phyloP scores from a whole-genome alignment of 2,888 invertebrate genomes.

The Pseudococcus jackbeardsleyi region DNA sequence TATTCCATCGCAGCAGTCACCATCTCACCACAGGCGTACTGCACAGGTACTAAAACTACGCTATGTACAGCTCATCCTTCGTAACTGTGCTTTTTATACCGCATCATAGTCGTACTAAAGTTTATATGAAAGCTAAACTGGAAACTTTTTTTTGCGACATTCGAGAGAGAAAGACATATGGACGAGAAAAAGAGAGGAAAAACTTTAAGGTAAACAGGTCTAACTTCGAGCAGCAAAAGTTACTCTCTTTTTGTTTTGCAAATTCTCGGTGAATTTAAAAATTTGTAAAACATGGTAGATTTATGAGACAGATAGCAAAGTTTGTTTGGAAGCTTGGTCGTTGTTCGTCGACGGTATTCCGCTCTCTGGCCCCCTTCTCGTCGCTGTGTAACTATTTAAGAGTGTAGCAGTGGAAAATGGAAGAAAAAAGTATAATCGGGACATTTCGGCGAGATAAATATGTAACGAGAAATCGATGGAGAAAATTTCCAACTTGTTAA shows the following conservation, averaged over 20 bases:
- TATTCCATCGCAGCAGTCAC: too few relatives aligned
- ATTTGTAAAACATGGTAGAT: constrained; percentile 34
- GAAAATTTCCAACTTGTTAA: not conserved
- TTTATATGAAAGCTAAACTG: constrained; percentile 7
- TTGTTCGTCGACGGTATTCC: not conserved
- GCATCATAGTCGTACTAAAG: not conserved
- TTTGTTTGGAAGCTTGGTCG: constrained; percentile 6
- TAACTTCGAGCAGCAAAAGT: not conserved
- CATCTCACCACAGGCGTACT: not conserved
- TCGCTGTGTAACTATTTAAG: not conserved
- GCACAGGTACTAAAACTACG: not conserved
- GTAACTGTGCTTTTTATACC: constrained; percentile 5
- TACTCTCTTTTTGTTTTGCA: constrained; percentile 27
- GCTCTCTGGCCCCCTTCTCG: not conserved
- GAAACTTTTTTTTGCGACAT: constrained; percentile 21
- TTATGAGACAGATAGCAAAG: constrained; percentile 37
- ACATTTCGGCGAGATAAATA: not conserved
- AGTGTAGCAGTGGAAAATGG: not conserved
- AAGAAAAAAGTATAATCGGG: not conserved
- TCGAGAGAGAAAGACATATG: not conserved
- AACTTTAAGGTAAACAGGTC: constrained; percentile 35
- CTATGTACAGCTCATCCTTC: not conserved
- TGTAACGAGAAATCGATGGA: not conserved
- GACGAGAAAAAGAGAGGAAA: not conserved
- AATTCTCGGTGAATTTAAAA: constrained; percentile 39